Percentiles rank a stretch among this genome's conserved stretches.
phyloP scores from a whole-genome alignment of 1,140 invertebrate species.

The Limonius californicus region DNA sequence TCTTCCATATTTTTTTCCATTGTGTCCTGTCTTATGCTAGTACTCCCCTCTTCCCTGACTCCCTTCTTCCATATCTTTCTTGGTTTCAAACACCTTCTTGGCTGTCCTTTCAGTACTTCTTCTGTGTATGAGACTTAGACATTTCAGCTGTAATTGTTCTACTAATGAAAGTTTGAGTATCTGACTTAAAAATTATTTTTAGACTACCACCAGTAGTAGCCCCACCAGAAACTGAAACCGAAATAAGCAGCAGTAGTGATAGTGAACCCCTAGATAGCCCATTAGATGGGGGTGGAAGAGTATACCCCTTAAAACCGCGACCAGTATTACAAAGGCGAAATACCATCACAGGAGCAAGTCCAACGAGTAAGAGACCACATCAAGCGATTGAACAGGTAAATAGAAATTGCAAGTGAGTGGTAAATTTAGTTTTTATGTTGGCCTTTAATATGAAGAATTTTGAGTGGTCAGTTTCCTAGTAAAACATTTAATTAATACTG shows the following conservation, averaged over 20 bases:
- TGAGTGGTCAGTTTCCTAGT: no score
- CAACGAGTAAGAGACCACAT: constrained; percentile 61
- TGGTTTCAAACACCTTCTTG: no score
- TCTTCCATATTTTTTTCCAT: no score
- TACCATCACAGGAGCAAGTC: constrained; percentile 82
- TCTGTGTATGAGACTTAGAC: no score
- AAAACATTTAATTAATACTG: no score
- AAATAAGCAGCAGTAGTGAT: constrained; percentile 39
- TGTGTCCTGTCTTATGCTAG: no score
- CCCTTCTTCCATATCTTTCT: no score
- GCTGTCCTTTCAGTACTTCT: no score
- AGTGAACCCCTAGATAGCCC: constrained; percentile 43
- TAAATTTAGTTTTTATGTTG: not conserved
- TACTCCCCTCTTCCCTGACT: no score
- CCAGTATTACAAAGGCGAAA: constrained; percentile 74
- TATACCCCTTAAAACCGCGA: constrained; percentile 74
- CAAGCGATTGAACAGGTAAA: constrained; percentile 63
- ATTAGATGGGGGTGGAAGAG: constrained; percentile 46
- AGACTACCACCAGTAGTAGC: constrained; percentile 37
- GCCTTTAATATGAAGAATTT: no score
- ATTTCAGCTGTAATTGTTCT: not conserved
- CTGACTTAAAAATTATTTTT: constrained; percentile 19
- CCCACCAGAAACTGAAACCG: constrained; percentile 35
- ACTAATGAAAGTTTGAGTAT: no score
- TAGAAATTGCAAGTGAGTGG: not conserved